phyloP scores from a whole-genome alignment of 2,113 vertebrate species.

The Lepidothrix coronata region DNA sequence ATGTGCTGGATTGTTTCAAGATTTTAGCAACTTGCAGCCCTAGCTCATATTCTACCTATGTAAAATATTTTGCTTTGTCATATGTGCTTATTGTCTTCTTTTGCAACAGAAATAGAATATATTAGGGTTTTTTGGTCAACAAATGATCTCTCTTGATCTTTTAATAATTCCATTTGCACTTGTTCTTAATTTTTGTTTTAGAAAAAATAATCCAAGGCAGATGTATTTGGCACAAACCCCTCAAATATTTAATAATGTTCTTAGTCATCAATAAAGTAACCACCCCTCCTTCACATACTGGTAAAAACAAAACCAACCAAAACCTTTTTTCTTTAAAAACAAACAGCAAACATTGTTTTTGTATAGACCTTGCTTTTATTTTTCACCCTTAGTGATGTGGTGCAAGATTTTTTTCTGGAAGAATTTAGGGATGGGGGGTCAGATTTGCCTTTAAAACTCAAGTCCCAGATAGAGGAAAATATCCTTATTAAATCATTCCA shows the following conservation, averaged over 20 bases:
- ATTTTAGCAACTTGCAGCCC: background rate
- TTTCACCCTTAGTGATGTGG: background rate
- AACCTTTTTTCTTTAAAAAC: background rate
- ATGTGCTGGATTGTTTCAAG: background rate
- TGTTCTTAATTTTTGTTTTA: background rate
- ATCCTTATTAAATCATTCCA: background rate
- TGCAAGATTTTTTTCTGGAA: background rate
- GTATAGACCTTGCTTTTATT: background rate
- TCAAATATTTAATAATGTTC: background rate
- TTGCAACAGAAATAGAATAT: background rate
- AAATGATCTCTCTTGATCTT: background rate
- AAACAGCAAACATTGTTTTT: background rate
- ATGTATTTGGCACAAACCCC: fast-evolving
- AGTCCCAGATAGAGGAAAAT: background rate
- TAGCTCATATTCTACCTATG: background rate
- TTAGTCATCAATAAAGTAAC: background rate
- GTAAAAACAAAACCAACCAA: background rate
- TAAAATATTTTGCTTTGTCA: background rate
- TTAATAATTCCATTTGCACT: background rate
- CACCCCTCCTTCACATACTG: background rate
- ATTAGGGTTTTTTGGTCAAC: background rate
- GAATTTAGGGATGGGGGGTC: background rate
- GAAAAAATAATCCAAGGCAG: background rate
- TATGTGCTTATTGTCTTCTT: background rate
- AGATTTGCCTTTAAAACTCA: background rate